Conservation (phyloP, 1,140 invertebrate genomes). For the Aphelenchoides besseyi region DNA sequence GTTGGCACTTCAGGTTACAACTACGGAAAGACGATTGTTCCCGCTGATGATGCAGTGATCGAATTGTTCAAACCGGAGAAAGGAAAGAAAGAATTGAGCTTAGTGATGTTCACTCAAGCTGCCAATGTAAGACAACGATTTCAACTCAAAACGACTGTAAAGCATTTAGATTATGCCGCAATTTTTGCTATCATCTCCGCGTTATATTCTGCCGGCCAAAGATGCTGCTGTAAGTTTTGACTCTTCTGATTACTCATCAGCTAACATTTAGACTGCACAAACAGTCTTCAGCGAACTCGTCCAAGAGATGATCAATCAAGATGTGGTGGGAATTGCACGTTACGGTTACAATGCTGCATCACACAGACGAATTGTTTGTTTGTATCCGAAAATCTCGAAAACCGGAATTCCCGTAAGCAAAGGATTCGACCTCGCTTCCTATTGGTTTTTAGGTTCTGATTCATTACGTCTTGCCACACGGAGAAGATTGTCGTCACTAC, state of each 20-base stretch:
- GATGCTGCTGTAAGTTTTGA: constrained; percentile 14
- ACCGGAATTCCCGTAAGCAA: constrained; percentile 3
- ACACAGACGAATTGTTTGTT: not conserved
- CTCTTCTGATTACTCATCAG: not conserved
- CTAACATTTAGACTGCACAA: constrained; percentile 1
- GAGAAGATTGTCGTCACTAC: constrained; percentile 11
- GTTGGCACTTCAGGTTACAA: not conserved
- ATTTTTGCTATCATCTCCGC: constrained; percentile 12
- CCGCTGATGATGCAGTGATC: constrained; percentile 8
- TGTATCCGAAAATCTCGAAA: constrained; percentile 23
- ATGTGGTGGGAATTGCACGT: constrained; percentile 23
- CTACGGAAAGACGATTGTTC: constrained; percentile 16
- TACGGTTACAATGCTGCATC: constrained; percentile 22
- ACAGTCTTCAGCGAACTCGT: constrained; percentile 13
- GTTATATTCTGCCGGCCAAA: constrained; percentile 13
- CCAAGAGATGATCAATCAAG: constrained; percentile 16
- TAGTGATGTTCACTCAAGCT: constrained; percentile 13
- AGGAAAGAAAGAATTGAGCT: not conserved
- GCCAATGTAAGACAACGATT: constrained; percentile 8
- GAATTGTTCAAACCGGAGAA: not conserved
- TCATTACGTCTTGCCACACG: constrained; percentile 8
- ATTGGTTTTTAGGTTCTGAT: constrained; percentile 13
- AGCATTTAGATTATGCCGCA: constrained; percentile 25
- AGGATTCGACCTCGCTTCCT: not conserved
- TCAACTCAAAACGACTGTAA: not conserved